Percentiles rank a stretch among this genome's conserved stretches.
Evolutionary conservation across 1,140 invertebrate species (phyloP).

Genomic region (Adelges cooleyi): DNA sequence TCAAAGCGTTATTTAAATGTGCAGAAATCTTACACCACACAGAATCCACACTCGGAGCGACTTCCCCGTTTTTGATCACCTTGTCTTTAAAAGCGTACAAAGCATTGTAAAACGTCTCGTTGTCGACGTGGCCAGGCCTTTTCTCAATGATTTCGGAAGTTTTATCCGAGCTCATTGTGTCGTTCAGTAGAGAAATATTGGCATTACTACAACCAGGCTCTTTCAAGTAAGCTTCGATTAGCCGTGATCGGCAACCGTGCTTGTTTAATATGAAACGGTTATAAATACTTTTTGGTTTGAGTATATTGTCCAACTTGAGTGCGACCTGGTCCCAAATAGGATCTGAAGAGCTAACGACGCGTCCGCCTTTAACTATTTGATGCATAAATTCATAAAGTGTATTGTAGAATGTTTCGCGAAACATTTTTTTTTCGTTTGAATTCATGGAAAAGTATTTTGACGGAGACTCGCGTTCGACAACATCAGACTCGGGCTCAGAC

Average conservation of each 20-base stretch:
- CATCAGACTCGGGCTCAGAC: background rate
- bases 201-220: background rate
- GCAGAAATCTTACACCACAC: constrained; percentile 13
- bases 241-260: constrained; percentile 1
- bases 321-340: constrained; percentile 10
- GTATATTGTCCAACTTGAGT: constrained; percentile 6
- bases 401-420: constrained; percentile 10
- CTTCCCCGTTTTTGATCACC: background rate
- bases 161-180: background rate
- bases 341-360: background rate
- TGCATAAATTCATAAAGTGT: constrained; percentile 7
- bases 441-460: constrained; percentile 24
- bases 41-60: constrained; percentile 2
- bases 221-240: constrained; percentile 13
- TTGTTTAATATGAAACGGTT: constrained; percentile 22
- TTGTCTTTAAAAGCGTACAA: constrained; percentile 12
- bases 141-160: background rate
- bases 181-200: background rate
- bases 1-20: constrained; percentile 9
- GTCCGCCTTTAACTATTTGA: constrained; percentile 1
- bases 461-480: background rate
- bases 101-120: constrained; percentile 15
- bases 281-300: constrained; percentile 22
- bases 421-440: constrained; percentile 20
- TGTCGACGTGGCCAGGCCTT: background rate